Evolutionary conservation across 2,888 invertebrate species (phyloP), one percentile per base, ranked within the genome.

Genomic region (Thumatha senex): DNA sequence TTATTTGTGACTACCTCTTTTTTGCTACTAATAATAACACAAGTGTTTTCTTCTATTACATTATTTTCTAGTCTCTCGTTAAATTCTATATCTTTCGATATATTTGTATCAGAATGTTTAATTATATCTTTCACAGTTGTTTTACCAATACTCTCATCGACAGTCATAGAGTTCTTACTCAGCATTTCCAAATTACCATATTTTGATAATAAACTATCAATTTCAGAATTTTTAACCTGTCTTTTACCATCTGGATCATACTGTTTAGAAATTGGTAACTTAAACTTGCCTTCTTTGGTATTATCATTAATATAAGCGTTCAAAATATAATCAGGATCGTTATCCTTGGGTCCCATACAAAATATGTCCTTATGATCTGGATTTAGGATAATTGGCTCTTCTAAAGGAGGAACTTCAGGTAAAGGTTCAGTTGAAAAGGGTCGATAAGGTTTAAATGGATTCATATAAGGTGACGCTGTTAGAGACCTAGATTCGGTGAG

Each of bases 311-410:
- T 18, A 36, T 54, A 42, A 9, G 58, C 35, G 10, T 45, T 67
- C 0, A 78, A 56, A 0, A 79, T 58, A 40, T 70, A 70, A 42
- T 76, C 72, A 14, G 72, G 71, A 33, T 72, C 69, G 10, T 67
- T 72, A 35, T 73, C 62, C 35, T 61, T 30, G 51, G 56, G 51
- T 29, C 40, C 57, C 12, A 76, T 69, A 1, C 70, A 70, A 35
- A 87, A 85, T 7, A 73, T 70, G 62, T 91, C 86, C 35, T 78
- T 69, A 45, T 82, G 84, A 38, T 77, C 63, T 15, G 85, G 80
- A 30, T 89, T 87, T 0, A 89, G 65, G 34, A 89, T 84, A 1
- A 89, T 84, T 14, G 90, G 89, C 0, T 83, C 78, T 67, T 90
- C 89, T 53, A 89, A 38, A 12, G 81, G 73, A 0, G 86, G 86